phyloP scores from a whole-genome alignment of 2,113 vertebrate genomes.

The Atractosteus spatula region DNA sequence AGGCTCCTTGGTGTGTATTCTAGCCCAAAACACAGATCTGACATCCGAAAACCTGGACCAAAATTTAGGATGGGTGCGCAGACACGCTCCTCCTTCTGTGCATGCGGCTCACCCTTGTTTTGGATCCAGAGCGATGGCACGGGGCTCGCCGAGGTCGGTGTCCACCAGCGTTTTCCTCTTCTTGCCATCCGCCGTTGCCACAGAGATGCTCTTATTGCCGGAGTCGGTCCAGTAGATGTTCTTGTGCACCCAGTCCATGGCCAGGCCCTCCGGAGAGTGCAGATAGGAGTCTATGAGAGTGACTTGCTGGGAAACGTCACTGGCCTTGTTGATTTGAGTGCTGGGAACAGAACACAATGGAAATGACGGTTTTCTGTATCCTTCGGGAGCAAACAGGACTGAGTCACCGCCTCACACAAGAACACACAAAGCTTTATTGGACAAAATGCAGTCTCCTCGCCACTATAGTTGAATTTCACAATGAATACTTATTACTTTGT shows the following conservation, averaged over 20 bases:
- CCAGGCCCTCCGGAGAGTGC: slow-evolving; percentile 90
- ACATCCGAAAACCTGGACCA: neutral
- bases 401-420: no score
- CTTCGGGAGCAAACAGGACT: no score
- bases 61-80: neutral
- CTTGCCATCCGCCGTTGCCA: slow-evolving; percentile 83
- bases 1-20: no score
- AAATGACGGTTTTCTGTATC: no score
- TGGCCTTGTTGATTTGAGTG: slow-evolving; percentile 92
- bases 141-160: slow-evolving; percentile 83
- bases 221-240: slow-evolving; percentile 99
- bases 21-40: neutral
- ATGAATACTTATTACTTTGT: no score
- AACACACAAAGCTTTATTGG: no score
- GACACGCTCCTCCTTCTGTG: neutral
- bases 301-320: slow-evolving; percentile 79
- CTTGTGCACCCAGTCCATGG: slow-evolving; percentile 94
- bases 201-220: slow-evolving; percentile 90
- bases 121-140: slow-evolving; percentile 91
- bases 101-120: slow-evolving; percentile 76
- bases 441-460: no score
- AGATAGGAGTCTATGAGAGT: slow-evolving; percentile 83
- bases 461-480: no score
- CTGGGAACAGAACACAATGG: slow-evolving; percentile 51
- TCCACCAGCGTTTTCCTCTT: slow-evolving; percentile 85